A percentile compares a stretch with the other conserved stretches of the same genome.
Conservation (phyloP, 2,797 vertebrate species). For the Enteromius afrohamiltoni region DNA sequence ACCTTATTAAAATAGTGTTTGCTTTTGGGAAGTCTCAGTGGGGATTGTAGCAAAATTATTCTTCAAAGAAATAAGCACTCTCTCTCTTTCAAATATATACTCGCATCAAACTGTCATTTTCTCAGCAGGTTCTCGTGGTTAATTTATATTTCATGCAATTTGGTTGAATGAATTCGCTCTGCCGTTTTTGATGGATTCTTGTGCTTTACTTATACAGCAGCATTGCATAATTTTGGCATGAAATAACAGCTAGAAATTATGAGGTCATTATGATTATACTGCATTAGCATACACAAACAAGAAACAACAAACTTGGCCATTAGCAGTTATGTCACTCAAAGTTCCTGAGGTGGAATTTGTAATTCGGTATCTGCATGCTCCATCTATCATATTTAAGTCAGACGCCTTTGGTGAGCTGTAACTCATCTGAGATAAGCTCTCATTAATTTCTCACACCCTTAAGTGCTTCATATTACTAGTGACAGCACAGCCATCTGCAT, state of each 20-base stretch:
- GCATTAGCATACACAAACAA: slow-evolving; percentile 33
- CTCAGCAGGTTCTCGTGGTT: neutral
- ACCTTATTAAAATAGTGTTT: slow-evolving; percentile 17
- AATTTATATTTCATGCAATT: slow-evolving; percentile 24
- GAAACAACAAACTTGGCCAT: slow-evolving; percentile 37
- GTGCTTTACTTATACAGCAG: neutral
- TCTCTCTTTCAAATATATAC: neutral
- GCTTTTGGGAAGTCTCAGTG: slow-evolving; percentile 11
- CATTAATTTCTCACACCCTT: slow-evolving; percentile 73
- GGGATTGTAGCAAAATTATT: slow-evolving; percentile 17
- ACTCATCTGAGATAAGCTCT: slow-evolving; percentile 71
- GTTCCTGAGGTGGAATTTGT: slow-evolving; percentile 19
- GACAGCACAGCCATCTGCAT: slow-evolving; percentile 49
- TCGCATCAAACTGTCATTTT: neutral
- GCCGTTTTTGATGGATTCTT: slow-evolving; percentile 21
- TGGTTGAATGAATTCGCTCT: neutral
- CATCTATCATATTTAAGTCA: slow-evolving; percentile 62
- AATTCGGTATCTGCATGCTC: slow-evolving; percentile 22
- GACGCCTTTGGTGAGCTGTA: slow-evolving; percentile 62
- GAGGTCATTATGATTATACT: slow-evolving; percentile 25
- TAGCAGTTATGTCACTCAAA: slow-evolving; percentile 14
- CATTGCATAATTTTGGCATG: slow-evolving; percentile 25
- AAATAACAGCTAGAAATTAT: slow-evolving; percentile 14
- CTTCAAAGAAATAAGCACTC: slow-evolving; percentile 20
- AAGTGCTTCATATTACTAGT: slow-evolving; percentile 74